phyloP scores from a whole-genome alignment of 2,113 vertebrate species.

The Archocentrus centrarchus region DNA sequence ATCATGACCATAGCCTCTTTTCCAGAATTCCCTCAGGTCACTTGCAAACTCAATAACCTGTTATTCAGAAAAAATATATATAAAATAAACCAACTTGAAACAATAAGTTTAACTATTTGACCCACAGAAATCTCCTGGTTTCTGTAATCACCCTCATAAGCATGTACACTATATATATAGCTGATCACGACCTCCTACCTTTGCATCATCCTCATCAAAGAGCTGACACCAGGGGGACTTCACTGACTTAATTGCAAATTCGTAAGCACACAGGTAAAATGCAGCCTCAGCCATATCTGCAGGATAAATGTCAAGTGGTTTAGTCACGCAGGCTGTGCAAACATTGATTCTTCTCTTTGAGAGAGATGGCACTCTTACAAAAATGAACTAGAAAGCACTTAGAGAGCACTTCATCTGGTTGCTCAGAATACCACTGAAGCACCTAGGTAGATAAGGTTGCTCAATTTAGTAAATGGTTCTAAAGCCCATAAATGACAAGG shows the following conservation, averaged over 20 bases:
- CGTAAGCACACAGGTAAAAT: slow-evolving; percentile 93
- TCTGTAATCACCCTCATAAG: neutral
- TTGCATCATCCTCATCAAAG: slow-evolving; percentile 89
- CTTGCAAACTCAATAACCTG: slow-evolving; percentile 94
- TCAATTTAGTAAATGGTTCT: no score
- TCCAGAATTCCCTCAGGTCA: slow-evolving; percentile 97
- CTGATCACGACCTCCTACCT: slow-evolving; percentile 76
- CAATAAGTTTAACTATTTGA: neutral
- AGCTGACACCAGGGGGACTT: slow-evolving; percentile 93
- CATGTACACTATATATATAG: neutral
- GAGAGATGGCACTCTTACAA: neutral
- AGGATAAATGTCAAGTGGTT: slow-evolving; percentile 20
- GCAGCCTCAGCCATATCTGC: slow-evolving; percentile 91
- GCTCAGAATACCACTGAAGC: neutral
- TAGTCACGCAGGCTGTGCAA: neutral
- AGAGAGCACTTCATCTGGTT: neutral
- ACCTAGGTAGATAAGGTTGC: neutral
- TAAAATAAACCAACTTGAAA: neutral
- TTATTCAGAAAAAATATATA: neutral
- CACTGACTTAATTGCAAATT: slow-evolving; percentile 88
- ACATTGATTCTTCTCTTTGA: neutral
- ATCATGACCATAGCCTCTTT: slow-evolving; percentile 90
- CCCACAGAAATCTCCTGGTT: neutral
- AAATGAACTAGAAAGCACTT: neutral
- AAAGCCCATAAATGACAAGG: no score